These are phyloP conservation scores for Caenorhabditis latens DNA, from an alignment of 1,140 invertebrate species.

Conservation along the genomic window DNA sequence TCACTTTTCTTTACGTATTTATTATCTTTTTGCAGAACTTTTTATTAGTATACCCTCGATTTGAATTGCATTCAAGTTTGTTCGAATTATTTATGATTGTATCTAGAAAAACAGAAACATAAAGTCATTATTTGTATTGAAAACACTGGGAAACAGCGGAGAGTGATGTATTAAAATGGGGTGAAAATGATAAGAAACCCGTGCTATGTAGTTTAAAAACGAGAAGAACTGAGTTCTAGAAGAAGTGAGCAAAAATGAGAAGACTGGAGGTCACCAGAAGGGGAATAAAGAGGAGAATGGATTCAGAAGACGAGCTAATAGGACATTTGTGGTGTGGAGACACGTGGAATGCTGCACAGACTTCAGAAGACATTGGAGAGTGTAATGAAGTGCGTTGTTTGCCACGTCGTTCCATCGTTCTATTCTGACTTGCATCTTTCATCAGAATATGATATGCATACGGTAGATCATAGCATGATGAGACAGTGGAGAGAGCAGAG, in stretches of 20 bases:
- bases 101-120: neutral
- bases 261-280: neutral
- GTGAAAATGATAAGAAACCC: neutral
- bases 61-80: neutral
- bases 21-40: neutral
- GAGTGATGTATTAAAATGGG: constrained; percentile 17
- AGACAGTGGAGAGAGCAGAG: constrained; percentile 22
- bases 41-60: neutral
- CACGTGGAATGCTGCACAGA: constrained; percentile 50
- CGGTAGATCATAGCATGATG: constrained; percentile 59
- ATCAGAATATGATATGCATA: constrained; percentile 57
- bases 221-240: neutral
- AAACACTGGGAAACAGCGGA: constrained; percentile 38
- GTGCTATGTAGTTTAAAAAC: neutral
- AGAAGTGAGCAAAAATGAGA: constrained; percentile 27
- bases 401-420: constrained; percentile 5
- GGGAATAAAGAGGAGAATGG: too few relatives aligned
- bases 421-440: constrained; percentile 10
- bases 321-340: constrained; percentile 46
- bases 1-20: neutral
- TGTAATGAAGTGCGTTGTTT: constrained; percentile 5
- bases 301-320: neutral
- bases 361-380: constrained; percentile 21
- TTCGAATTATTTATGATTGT: neutral
- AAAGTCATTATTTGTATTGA: neutral